Conservation (phyloP, 1,140 invertebrate species). For the Drosophila biarmipes region DNA sequence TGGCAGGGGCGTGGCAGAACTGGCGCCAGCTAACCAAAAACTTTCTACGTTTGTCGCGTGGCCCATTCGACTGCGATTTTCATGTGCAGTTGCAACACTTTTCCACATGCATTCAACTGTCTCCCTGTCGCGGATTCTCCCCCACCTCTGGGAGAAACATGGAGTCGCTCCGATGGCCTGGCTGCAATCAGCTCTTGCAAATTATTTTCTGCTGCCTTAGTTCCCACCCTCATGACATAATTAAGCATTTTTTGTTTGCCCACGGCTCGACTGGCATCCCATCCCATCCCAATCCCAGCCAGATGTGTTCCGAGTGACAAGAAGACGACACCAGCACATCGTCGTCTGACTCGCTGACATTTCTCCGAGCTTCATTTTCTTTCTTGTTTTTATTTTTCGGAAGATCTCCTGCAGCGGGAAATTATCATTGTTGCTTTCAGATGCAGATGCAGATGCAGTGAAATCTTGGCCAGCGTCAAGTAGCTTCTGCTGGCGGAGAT, state of each 20-base stretch:
- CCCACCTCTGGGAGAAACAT: neutral
- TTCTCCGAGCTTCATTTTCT: slow-evolving; percentile 33
- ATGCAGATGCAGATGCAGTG: slow-evolving; percentile 56
- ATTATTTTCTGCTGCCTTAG: slow-evolving; percentile 54
- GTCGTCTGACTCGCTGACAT: slow-evolving; percentile 54
- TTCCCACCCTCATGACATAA: slow-evolving; percentile 84
- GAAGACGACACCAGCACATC: slow-evolving; percentile 18
- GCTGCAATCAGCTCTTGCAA: slow-evolving; percentile 64
- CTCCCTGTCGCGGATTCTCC: slow-evolving; percentile 28
- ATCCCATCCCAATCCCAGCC: slow-evolving; percentile 27
- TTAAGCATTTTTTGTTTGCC: slow-evolving; percentile 65
- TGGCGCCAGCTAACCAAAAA: slow-evolving; percentile 60
- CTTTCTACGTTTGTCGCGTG: slow-evolving; percentile 81
- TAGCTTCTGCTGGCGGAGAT: slow-evolving; percentile 13
- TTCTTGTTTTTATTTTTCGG: slow-evolving; percentile 58
- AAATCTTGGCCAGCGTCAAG: slow-evolving; percentile 60
- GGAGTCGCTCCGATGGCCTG: slow-evolving; percentile 6
- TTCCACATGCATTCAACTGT: slow-evolving; percentile 72
- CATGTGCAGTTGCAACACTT: slow-evolving; percentile 76
- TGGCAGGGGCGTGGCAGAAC: slow-evolving; percentile 47
- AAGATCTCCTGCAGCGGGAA: slow-evolving; percentile 68
- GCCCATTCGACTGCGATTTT: slow-evolving; percentile 47
- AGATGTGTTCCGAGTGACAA: slow-evolving; percentile 61
- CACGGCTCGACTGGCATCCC: slow-evolving; percentile 11
- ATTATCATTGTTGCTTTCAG: slow-evolving; percentile 66